Percentiles rank a stretch among this genome's conserved stretches.
phyloP scores from a whole-genome alignment of 2,888 invertebrate genomes.

The Aphrophora alni region DNA sequence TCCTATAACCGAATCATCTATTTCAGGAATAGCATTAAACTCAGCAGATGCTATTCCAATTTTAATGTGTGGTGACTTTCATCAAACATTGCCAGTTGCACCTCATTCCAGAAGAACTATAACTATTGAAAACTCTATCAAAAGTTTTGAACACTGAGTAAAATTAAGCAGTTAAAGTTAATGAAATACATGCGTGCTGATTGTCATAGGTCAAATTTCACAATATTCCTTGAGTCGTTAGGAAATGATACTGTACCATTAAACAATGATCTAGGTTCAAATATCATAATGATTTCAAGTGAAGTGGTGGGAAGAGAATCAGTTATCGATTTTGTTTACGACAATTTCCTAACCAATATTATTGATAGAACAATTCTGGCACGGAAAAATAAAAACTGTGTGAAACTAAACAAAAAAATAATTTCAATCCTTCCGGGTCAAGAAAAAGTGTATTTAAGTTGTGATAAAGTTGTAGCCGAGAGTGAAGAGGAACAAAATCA shows the following conservation, averaged over 20 bases:
- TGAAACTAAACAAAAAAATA: background rate
- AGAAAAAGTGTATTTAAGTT: slow-evolving; percentile 14
- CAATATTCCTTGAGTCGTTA: background rate
- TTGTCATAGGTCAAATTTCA: background rate
- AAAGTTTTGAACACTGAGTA: background rate
- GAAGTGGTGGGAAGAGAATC: slow-evolving; percentile 6
- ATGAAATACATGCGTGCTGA: slow-evolving; percentile 14
- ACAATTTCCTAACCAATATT: background rate
- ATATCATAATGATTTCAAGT: background rate
- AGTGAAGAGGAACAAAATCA: slow-evolving; percentile 14
- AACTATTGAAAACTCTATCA: slow-evolving; percentile 14
- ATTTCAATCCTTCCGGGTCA: background rate
- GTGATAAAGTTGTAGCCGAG: slow-evolving; percentile 10
- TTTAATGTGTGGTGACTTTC: slow-evolving; percentile 19
- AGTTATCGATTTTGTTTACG: slow-evolving; percentile 9
- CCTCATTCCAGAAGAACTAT: background rate
- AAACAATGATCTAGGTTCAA: background rate
- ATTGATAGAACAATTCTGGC: slow-evolving; percentile 18
- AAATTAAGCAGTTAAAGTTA: background rate
- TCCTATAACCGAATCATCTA: background rate
- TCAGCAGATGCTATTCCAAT: background rate
- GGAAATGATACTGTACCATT: slow-evolving; percentile 6
- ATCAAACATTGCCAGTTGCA: slow-evolving; percentile 14
- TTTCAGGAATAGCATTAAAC: slow-evolving; percentile 7
- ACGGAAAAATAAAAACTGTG: slow-evolving; percentile 14